These are phyloP conservation scores for Calosoma granatense DNA, from an alignment of 1,140 invertebrate genomes.

Conservation along the genomic window DNA sequence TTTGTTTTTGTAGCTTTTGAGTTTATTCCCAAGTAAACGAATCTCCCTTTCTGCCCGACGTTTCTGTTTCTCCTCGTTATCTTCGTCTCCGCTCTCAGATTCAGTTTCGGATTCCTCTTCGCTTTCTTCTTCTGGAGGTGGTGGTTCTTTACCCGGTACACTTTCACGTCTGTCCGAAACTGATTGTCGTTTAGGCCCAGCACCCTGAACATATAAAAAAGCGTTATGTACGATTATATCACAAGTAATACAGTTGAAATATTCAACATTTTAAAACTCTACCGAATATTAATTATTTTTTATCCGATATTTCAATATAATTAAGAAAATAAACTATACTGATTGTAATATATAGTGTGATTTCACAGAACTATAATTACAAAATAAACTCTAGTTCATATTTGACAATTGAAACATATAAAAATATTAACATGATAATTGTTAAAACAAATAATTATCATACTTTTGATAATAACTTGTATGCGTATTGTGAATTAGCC, in stretches of 20 bases:
- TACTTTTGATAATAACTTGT: too few relatives aligned
- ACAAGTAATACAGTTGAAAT: background rate
- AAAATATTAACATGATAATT: too few relatives aligned
- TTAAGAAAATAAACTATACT: too few relatives aligned
- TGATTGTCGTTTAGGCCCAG: slow-evolving; percentile 32
- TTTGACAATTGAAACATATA: too few relatives aligned
- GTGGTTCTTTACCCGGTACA: slow-evolving; percentile 37
- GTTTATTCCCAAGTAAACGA: slow-evolving; percentile 63
- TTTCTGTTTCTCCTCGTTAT: slow-evolving; percentile 56
- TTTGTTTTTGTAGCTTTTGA: slow-evolving; percentile 69
- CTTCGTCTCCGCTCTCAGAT: slow-evolving; percentile 58
- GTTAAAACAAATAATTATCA: too few relatives aligned
- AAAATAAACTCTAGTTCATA: too few relatives aligned
- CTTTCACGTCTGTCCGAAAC: slow-evolving; percentile 26
- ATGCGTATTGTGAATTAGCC: too few relatives aligned
- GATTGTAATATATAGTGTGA: too few relatives aligned
- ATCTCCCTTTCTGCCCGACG: slow-evolving; percentile 46
- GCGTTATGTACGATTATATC: background rate
- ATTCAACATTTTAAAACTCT: background rate
- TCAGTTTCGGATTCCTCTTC: slow-evolving; percentile 31
- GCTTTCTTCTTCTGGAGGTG: slow-evolving; percentile 41
- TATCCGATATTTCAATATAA: background rate
- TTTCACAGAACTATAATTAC: too few relatives aligned
- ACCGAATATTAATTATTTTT: too few relatives aligned
- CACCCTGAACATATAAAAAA: too few relatives aligned